Percentiles rank a stretch among this genome's conserved stretches.
Conservation (phyloP, 1,140 invertebrate genomes). For the Nautilus pompilius region DNA sequence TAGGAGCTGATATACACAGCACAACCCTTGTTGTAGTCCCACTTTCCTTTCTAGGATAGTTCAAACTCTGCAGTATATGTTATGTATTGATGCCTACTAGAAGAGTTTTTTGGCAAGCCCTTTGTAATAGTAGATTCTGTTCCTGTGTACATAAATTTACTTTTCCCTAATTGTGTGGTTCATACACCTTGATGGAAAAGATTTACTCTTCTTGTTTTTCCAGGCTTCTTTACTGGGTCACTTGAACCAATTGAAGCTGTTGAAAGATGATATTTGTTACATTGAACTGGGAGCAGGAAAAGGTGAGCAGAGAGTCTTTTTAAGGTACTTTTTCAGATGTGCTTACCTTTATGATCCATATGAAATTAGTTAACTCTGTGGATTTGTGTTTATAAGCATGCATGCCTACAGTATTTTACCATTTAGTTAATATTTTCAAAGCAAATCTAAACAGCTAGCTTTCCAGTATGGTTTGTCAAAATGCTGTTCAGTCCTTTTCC, state of each 20-base stretch:
- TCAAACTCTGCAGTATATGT: not conserved
- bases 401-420: no score
- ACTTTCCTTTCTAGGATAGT: no score
- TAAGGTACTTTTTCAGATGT: no score
- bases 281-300: constrained; percentile 87
- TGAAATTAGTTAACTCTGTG: no score
- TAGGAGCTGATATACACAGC: no score
- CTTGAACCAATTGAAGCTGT: constrained; percentile 28
- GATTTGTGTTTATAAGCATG: no score
- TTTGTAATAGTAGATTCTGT: not conserved
- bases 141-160: not conserved
- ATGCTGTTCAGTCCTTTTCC: no score
- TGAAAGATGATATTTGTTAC: constrained; percentile 53
- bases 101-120: not conserved
- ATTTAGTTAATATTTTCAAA: no score
- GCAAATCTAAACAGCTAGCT: no score
- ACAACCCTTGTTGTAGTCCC: no score
- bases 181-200: not conserved
- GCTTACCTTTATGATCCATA: no score
- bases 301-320: constrained; percentile 57
- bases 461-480: no score
- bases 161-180: not conserved
- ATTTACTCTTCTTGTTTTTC: constrained; percentile 8
- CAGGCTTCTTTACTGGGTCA: constrained; percentile 49
- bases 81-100: not conserved